These are phyloP conservation scores for Tokudaia muenninki DNA, from an alignment of 2,797 vertebrate species.

Conservation along the genomic window DNA sequence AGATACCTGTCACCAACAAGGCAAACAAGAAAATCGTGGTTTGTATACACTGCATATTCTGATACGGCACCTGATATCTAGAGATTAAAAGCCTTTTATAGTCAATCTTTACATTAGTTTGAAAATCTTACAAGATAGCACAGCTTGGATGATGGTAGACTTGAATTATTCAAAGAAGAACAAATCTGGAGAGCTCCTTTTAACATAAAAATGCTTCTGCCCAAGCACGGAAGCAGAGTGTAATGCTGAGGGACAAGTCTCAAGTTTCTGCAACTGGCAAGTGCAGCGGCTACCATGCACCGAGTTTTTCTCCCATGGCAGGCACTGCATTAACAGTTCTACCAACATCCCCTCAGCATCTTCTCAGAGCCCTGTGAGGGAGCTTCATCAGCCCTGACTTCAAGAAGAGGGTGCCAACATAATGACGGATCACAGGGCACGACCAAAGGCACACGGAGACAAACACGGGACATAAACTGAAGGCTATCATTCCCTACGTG, in stretches of 20 bases:
- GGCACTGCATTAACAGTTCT: neutral
- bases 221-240: neutral
- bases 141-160: neutral
- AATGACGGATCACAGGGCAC: neutral
- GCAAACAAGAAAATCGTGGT: neutral
- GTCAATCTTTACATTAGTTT: slow-evolving; percentile 6
- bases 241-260: neutral
- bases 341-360: neutral
- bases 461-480: neutral
- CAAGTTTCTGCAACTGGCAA: neutral
- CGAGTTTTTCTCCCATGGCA: neutral
- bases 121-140: neutral
- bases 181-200: neutral
- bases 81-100: neutral
- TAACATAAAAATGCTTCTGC: neutral
- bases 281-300: fast-evolving
- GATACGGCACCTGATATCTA: neutral
- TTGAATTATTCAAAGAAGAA: neutral
- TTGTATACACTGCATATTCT: neutral
- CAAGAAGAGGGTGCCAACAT: neutral
- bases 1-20: neutral
- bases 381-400: neutral
- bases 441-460: neutral
- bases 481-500: neutral
- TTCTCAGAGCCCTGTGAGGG: neutral